A percentile compares a stretch with the other conserved stretches of the same genome.
phyloP scores from a whole-genome alignment of 2,797 vertebrate species.

The Cryptoprocta ferox region DNA sequence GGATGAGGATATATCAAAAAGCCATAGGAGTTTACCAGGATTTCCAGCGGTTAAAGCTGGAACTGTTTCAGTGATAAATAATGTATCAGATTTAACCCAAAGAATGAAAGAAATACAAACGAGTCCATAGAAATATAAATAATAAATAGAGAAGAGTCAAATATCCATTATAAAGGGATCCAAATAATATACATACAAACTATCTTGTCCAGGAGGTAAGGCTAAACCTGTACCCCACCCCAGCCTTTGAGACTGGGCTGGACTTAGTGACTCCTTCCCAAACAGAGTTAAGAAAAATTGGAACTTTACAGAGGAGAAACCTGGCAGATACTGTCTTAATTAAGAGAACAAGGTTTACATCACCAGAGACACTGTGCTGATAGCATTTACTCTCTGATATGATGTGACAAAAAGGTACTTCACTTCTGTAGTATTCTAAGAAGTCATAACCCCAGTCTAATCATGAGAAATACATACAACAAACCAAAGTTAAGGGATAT shows the following conservation, averaged over 20 bases:
- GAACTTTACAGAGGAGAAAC: not conserved
- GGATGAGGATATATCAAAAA: not conserved
- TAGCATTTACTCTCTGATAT: not conserved
- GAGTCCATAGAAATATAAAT: slow-evolving; percentile 12
- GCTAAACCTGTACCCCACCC: not conserved
- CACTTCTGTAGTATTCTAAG: not conserved
- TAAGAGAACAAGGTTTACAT: not conserved
- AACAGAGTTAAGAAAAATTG: not conserved
- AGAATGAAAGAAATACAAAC: slow-evolving; percentile 1
- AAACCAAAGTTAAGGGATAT: not conserved
- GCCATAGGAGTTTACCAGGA: not conserved
- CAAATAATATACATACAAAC: not conserved
- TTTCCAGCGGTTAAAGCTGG: not conserved
- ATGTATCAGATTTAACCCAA: not conserved
- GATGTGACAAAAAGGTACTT: not conserved
- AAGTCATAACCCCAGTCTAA: not conserved
- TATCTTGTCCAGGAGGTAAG: not conserved
- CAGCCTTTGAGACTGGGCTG: not conserved
- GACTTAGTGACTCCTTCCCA: not conserved
- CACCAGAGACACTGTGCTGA: not conserved
- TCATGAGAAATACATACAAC: not conserved
- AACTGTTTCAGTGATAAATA: slow-evolving; percentile 1
- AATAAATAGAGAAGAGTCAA: not conserved
- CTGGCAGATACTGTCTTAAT: not conserved
- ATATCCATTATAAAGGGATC: not conserved